Evolutionary conservation across 2,888 invertebrate genomes (phyloP).

Genomic region (Eupsilia transversa): DNA sequence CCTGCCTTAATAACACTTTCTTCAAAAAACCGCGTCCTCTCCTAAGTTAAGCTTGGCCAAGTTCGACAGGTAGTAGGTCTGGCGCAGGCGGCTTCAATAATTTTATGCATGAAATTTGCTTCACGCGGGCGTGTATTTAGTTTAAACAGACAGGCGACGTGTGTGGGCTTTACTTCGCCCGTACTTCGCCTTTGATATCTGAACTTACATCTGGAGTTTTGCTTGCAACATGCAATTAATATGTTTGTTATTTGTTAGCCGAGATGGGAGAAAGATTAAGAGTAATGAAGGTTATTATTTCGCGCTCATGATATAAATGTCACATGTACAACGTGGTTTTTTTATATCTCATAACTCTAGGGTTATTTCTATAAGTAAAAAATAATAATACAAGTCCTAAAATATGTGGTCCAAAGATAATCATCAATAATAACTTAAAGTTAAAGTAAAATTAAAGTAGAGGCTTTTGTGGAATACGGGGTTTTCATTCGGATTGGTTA

Average conservation of each 20-base stretch:
- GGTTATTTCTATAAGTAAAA: too few species aligned
- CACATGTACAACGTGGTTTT: neutral
- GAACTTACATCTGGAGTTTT: slow-evolving; percentile 57
- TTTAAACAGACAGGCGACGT: slow-evolving; percentile 74
- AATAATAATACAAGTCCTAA: too few species aligned
- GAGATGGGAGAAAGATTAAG: neutral
- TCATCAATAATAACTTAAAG: too few species aligned
- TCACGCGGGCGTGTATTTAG: slow-evolving; percentile 81
- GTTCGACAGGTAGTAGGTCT: slow-evolving; percentile 81
- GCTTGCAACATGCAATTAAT: slow-evolving; percentile 58
- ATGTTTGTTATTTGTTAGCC: slow-evolving; percentile 50
- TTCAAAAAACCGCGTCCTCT: slow-evolving; percentile 56
- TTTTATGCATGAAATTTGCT: slow-evolving; percentile 89
- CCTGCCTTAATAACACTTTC: neutral
- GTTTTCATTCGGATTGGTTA: too few species aligned
- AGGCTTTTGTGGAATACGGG: too few species aligned
- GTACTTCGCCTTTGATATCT: slow-evolving; percentile 64
- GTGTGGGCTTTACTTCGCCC: slow-evolving; percentile 65
- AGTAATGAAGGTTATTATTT: slow-evolving; percentile 23
- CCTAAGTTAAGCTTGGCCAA: slow-evolving; percentile 55
- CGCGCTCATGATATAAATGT: neutral
- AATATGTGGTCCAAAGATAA: too few species aligned
- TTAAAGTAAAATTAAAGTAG: too few species aligned
- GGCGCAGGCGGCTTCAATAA: slow-evolving; percentile 82
- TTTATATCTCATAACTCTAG: too few species aligned